phyloP scores from a whole-genome alignment of 2,797 vertebrate species.

The Xyrichtys novacula region DNA sequence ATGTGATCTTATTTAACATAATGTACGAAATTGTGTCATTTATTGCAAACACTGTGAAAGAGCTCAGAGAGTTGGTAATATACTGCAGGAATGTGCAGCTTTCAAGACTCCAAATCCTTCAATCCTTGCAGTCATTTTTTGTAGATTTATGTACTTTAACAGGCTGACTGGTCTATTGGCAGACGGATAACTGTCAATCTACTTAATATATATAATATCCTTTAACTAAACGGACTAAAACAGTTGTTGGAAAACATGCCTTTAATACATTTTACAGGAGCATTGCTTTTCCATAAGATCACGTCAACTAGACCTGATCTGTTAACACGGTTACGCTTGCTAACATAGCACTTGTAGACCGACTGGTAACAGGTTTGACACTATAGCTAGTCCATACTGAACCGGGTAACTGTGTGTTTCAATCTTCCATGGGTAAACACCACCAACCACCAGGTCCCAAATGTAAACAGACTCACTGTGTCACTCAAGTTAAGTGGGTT shows the following conservation, averaged over 20 bases:
- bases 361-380: slow-evolving; percentile 20
- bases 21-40: background rate
- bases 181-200: background rate
- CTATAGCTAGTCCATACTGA: background rate
- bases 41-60: background rate
- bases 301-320: slow-evolving; percentile 9
- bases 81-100: background rate
- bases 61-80: background rate
- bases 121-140: too few species aligned
- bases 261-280: background rate
- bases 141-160: background rate
- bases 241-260: background rate
- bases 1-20: slow-evolving; percentile 20
- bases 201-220: background rate
- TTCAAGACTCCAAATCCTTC: fast-evolving
- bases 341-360: slow-evolving; percentile 48
- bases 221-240: background rate
- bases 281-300: background rate
- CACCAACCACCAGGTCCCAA: slow-evolving; percentile 22
- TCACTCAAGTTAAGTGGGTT: slow-evolving; percentile 60
- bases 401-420: background rate
- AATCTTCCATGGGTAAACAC: slow-evolving; percentile 16
- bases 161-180: background rate
- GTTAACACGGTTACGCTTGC: slow-evolving; percentile 41
- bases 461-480: slow-evolving; percentile 66